These are phyloP conservation scores for Ptilonorhynchus violaceus DNA, from an alignment of 2,113 vertebrate genomes.

Conservation along the genomic window DNA sequence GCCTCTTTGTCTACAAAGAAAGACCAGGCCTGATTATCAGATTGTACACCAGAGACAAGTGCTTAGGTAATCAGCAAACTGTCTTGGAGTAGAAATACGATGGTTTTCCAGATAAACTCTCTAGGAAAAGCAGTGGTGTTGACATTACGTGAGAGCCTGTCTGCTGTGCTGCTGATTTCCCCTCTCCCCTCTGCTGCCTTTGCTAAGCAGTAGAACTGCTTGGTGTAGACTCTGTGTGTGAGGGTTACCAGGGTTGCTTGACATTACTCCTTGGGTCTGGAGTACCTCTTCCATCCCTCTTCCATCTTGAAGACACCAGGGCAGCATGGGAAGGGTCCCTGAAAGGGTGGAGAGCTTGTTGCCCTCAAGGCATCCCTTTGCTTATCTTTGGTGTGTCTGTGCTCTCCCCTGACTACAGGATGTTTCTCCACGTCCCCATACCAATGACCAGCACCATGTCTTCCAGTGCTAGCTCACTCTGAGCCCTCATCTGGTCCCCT, in stretches of 20 bases:
- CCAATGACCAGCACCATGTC: background rate
- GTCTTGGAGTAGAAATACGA: conserved; percentile 72
- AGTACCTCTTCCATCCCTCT: background rate
- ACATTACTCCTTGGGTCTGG: background rate
- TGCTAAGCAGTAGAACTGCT: background rate
- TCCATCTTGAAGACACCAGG: background rate
- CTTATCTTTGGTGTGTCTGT: background rate
- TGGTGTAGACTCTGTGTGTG: background rate
- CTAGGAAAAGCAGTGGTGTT: conserved; percentile 73
- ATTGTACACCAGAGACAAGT: conserved; percentile 76
- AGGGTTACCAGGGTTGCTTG: background rate
- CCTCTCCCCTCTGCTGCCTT: background rate
- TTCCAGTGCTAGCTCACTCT: background rate
- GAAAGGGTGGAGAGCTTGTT: background rate
- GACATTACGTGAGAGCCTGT: conserved; percentile 59
- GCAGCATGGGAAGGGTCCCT: background rate
- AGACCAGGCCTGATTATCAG: conserved; percentile 76
- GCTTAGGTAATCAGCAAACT: conserved; percentile 78
- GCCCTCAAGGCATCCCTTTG: background rate
- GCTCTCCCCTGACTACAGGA: background rate
- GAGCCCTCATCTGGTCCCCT: background rate
- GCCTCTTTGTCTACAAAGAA: conserved; percentile 77
- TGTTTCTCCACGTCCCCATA: background rate
- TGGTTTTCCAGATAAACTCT: conserved; percentile 76
- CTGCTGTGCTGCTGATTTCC: background rate